Evolutionary conservation across 2,113 vertebrate genomes (phyloP), one percentile per base, ranked within the genome.

Genomic region (Microtus richardsoni): DNA sequence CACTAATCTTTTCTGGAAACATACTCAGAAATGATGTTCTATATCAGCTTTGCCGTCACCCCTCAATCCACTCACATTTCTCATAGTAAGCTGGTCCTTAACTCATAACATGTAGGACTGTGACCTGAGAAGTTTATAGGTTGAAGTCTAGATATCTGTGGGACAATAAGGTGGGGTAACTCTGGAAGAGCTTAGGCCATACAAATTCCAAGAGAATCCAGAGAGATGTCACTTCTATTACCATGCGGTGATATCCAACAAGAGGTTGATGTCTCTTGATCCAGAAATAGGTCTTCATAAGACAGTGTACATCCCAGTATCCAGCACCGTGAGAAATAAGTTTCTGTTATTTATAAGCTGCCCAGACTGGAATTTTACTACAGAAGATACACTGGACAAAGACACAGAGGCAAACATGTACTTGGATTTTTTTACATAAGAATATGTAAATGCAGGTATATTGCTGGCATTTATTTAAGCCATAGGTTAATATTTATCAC

Each of bases 401-500:
- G 79, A 58, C 54, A 84, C 26, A 49, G 4, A 47, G 30, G 41
- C 73, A 89, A 85, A 66, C 16, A 66, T 89, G 68, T 44, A 78
- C 52, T 91, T 89, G 62, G 47, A 33, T 68, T 62, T 44, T 77
- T 91, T 74, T 94, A n/a, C n/a, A 44, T 74, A 26, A 88, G 26
- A 39, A 74, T 84, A 88, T 74, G 7, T 36, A 78, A 96, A 64
- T 88, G 9, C 30, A 75, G 70, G 9, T 14, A 47, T 49, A 19
- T 82, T 85, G 21, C 58, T 74, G 19, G 33, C 71, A n/a, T 21
- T 84, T 62, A 66, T 90, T 88, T 36, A 33, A 52, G 26, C 68
- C 75, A 73, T 41, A 54, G 87, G 64, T 21, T 88, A 74, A 80
- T 70, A 89, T 85, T 89, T 93, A 93, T 39, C 44, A 68, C 54